Evolutionary conservation across 2,888 invertebrate genomes (phyloP).

Genomic region (Hemicrepidius hirtus): DNA sequence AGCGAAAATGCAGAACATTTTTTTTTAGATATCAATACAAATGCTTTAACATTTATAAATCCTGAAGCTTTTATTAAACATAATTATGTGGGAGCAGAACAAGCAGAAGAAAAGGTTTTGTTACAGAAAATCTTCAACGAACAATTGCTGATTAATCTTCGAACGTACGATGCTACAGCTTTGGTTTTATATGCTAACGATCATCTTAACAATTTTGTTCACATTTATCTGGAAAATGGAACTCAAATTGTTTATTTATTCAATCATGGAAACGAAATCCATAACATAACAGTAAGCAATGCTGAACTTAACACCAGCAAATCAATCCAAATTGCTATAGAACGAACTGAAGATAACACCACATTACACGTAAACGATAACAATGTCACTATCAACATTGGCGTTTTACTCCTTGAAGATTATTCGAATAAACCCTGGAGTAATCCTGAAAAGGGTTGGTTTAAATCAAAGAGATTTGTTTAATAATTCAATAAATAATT

Average conservation of each 20-base stretch:
- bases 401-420: slow-evolving; percentile 81
- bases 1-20: too few species aligned
- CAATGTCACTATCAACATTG: slow-evolving; percentile 81
- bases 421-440: slow-evolving; percentile 92
- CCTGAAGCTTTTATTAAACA: slow-evolving; percentile 86
- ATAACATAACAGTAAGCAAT: slow-evolving; percentile 85
- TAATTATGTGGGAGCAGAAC: slow-evolving; percentile 78
- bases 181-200: slow-evolving; percentile 94
- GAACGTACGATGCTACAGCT: slow-evolving; percentile 89
- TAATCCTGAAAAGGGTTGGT: slow-evolving; percentile 84
- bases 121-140: slow-evolving; percentile 85
- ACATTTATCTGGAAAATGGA: slow-evolving; percentile 87
- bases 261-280: slow-evolving; percentile 87
- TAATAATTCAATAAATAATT: too few species aligned
- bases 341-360: slow-evolving; percentile 82
- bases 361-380: slow-evolving; percentile 88
- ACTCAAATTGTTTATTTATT: slow-evolving; percentile 89
- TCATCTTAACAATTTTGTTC: slow-evolving; percentile 94
- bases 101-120: slow-evolving; percentile 75
- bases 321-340: slow-evolving; percentile 92
- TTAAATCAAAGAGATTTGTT: too few species aligned
- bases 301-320: slow-evolving; percentile 86
- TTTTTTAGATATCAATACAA: slow-evolving; percentile 88
- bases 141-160: slow-evolving; percentile 89
- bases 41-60: slow-evolving; percentile 91